Conservation (phyloP, 2,888 invertebrate genomes). For the Synanthedon myopaeformis region DNA sequence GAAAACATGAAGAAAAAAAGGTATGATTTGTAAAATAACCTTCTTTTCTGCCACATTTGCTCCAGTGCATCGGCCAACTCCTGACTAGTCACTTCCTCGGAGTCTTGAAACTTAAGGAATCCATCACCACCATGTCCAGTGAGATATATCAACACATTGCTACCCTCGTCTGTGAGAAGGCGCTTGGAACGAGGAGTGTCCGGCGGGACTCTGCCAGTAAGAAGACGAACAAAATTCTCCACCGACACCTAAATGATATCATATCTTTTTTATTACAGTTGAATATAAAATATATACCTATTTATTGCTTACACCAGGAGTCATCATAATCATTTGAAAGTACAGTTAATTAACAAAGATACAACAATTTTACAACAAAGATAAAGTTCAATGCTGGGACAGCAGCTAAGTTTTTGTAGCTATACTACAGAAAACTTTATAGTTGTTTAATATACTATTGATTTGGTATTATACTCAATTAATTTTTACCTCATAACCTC, state of each 20-base stretch:
- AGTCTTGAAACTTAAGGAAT: constrained; percentile 99
- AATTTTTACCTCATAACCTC: constrained; percentile 83
- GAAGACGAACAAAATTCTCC: constrained; percentile 95
- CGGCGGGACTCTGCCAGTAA: constrained; percentile 92
- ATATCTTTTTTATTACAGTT: not conserved
- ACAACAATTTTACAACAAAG: no score
- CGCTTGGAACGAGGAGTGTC: constrained; percentile 96
- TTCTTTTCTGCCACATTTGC: constrained; percentile 99
- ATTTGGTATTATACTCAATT: no score
- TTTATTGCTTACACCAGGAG: not conserved
- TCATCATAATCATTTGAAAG: no score
- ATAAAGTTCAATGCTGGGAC: no score
- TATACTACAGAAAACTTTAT: no score
- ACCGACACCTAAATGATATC: constrained; percentile 83
- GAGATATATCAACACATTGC: constrained; percentile 95
- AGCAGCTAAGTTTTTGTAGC: no score
- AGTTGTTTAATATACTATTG: no score
- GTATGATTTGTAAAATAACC: constrained; percentile 56
- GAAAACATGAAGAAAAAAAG: no score
- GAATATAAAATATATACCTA: no score
- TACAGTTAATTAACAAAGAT: no score
- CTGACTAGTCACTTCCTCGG: constrained; percentile 98
- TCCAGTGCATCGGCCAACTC: constrained; percentile 98
- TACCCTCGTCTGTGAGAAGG: constrained; percentile 94
- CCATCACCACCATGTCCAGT: constrained; percentile 99